Conservation (phyloP, 35 echinoderm and acorn worm species). For the Lytechinus variegatus region DNA sequence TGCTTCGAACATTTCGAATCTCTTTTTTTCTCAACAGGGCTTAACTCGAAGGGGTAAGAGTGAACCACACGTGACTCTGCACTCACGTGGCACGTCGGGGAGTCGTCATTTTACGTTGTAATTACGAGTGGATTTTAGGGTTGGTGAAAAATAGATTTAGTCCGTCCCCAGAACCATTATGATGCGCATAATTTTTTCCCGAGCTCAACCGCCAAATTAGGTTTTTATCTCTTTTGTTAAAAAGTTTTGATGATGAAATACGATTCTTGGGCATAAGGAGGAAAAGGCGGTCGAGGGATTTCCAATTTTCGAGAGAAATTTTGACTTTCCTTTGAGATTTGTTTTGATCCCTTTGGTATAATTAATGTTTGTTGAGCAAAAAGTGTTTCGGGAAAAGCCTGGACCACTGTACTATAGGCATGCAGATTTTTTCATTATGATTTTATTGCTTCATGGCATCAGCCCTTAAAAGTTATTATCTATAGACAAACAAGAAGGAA, state of each 20-base stretch:
- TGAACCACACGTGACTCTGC: background rate
- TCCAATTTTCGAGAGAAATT: background rate
- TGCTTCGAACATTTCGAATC: background rate
- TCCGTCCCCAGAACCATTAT: background rate
- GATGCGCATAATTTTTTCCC: background rate
- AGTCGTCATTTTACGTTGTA: background rate
- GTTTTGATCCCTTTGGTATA: background rate
- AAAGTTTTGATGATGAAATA: background rate
- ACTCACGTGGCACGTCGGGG: background rate
- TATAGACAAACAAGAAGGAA: too few species aligned
- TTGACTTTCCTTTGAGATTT: background rate
- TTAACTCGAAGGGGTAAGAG: background rate
- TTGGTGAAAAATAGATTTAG: background rate
- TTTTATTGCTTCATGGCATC: too few species aligned
- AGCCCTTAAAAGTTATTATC: too few species aligned
- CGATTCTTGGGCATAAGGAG: background rate
- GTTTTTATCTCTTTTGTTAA: background rate
- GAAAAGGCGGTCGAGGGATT: background rate
- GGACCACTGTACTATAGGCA: background rate
- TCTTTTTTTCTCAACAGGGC: background rate
- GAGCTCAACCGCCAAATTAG: background rate
- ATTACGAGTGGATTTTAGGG: background rate
- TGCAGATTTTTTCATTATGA: too few species aligned
- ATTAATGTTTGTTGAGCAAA: background rate
- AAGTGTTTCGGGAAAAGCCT: background rate